Base-by-base conservation (phyloP, 2,113 vertebrate species). In the Amia ocellicauda region DNA sequence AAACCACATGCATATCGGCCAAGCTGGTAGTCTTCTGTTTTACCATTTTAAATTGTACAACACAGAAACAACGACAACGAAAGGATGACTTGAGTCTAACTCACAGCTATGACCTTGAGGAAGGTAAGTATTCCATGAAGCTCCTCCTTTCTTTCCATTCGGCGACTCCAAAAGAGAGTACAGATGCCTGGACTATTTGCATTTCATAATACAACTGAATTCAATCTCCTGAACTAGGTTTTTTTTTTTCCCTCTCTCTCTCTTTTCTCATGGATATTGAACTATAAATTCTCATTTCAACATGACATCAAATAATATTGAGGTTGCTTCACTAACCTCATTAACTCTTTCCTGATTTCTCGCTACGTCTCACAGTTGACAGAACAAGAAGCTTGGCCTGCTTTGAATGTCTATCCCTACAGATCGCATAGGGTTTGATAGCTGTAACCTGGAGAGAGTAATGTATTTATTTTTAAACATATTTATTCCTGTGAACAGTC, bases 251-350 rank as follows among this genome's bases (percentile, higher is more conserved):
- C 78, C n/a, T 45, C 60, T 24, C 22, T 29, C 67, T 80, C 58
- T 67, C 77, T 79, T 77, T 70, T 71, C 58, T 66, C 79, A 26
- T 76, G 77, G 70, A 71, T 53, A 85, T 81, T 87, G 82, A 83
- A 80, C 85, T 85, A 85, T 84, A 85, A 75, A 80, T 85, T 88
- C 88, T 89, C 83, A 85, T 88, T 89, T 86, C 82, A 82, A 81
- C 83, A 80, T 89, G 85, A 88, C 85, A 84, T 86, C 80, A 76
- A 69, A 83, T 82, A 80, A 84, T 84, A 85, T 86, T 79, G 84
- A 85, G 85, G 80, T 82, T 85, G 81, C 82, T 83, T 85, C 73
- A 76, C 74, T 72, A 79, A 78, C 74, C 82, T 88, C 79, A 80
- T 85, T 85, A 73, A 50, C 69, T 62, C 62, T 73, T 70, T 80